A percentile compares a stretch with the other conserved stretches of the same genome.
Evolutionary conservation across 2,888 invertebrate genomes (phyloP).

Genomic region (Pemphredon lugubris): DNA sequence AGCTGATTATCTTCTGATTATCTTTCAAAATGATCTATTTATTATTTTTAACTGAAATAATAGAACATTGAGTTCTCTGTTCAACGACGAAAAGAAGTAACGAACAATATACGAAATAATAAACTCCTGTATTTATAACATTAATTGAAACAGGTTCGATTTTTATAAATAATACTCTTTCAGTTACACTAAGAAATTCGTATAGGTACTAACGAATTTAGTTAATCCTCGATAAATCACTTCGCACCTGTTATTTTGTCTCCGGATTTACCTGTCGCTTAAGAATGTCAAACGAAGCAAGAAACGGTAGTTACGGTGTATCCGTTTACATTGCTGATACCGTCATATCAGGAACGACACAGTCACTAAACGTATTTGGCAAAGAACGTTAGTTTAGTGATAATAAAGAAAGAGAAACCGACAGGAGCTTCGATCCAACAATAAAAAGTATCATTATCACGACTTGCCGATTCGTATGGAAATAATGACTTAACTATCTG

Average conservation of each 20-base stretch:
- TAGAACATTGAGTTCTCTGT: no score
- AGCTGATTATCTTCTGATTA: no score
- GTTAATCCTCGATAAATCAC: no score
- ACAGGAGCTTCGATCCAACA: not conserved
- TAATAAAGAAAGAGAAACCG: not conserved
- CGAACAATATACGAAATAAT: slow-evolving; percentile 19
- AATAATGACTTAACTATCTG: no score
- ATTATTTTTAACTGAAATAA: no score
- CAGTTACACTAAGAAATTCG: not conserved
- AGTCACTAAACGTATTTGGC: not conserved
- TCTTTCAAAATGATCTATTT: no score
- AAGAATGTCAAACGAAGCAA: not conserved
- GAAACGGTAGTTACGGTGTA: not conserved
- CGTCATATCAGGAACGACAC: not conserved
- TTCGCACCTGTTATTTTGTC: no score
- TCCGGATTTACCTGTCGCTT: slow-evolving; percentile 13
- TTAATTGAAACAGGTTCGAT: not conserved
- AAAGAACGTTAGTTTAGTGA: not conserved
- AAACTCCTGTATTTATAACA: slow-evolving; percentile 14
- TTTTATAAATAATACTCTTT: slow-evolving; percentile 4
- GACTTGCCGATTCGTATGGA: no score
- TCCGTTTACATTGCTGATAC: not conserved
- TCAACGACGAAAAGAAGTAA: no score
- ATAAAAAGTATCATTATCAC: not conserved
- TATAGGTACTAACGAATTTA: no score